phyloP scores from a whole-genome alignment of 2,888 invertebrate species.

The Pterostichus niger region DNA sequence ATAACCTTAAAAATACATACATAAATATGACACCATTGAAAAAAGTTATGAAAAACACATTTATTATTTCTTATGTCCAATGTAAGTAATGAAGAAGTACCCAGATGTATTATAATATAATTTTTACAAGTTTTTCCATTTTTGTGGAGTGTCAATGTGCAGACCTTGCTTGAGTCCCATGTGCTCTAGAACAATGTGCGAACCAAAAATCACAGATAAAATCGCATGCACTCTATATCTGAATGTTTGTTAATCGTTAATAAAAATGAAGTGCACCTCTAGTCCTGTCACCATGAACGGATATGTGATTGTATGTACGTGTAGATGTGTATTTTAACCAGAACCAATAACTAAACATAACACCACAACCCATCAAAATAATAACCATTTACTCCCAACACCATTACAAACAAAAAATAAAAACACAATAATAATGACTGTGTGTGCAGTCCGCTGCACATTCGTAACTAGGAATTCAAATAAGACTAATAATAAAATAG shows the following conservation, averaged over 20 bases:
- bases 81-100: slow-evolving; percentile 4
- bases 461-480: not conserved
- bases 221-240: slow-evolving; percentile 60
- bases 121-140: slow-evolving; percentile 5
- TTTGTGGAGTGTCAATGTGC: slow-evolving; percentile 13
- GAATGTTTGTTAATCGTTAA: slow-evolving; percentile 63
- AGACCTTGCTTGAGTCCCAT: slow-evolving; percentile 48
- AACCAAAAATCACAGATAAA: slow-evolving; percentile 56
- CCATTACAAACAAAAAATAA: not conserved
- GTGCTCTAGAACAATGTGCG: slow-evolving; percentile 52
- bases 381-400: slow-evolving; percentile 9
- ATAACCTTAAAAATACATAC: no score
- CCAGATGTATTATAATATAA: slow-evolving; percentile 2
- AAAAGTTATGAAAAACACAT: no score
- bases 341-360: slow-evolving; percentile 18
- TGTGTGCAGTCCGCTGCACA: not conserved
- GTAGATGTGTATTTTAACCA: slow-evolving; percentile 32
- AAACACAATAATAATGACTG: not conserved
- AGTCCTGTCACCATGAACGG: slow-evolving; percentile 64
- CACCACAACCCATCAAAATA: slow-evolving; percentile 43
- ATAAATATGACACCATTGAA: no score
- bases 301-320: slow-evolving; percentile 33
- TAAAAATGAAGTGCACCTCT: slow-evolving; percentile 63
- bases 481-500: not conserved
- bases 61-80: no score